Conservation (phyloP, 2,113 vertebrate species). For the Mesocricetus auratus region DNA sequence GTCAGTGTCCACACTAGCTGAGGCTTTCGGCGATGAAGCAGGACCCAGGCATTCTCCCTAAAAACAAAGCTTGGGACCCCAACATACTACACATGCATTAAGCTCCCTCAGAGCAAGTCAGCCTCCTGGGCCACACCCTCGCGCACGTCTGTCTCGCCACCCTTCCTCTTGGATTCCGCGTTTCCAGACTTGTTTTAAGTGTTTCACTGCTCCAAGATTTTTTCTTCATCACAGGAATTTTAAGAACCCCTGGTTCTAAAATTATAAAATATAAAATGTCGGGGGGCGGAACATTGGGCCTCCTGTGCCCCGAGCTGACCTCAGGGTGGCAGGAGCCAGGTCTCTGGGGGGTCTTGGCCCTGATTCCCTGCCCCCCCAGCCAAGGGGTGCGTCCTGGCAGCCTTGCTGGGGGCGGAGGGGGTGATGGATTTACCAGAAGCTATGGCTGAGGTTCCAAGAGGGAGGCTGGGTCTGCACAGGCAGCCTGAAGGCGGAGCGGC, state of each 20-base stretch:
- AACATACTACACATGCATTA: no score
- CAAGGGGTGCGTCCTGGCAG: slow-evolving; percentile 34
- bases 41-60: background rate
- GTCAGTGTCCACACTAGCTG: background rate
- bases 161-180: background rate
- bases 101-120: background rate
- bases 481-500: background rate
- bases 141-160: background rate
- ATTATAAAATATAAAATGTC: slow-evolving; percentile 71
- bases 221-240: slow-evolving; percentile 65
- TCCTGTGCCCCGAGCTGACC: slow-evolving; percentile 68
- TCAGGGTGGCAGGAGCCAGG: slow-evolving; percentile 9
- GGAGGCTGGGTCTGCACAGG: background rate
- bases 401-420: background rate
- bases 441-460: background rate
- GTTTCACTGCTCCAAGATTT: slow-evolving; percentile 69
- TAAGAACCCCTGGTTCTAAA: slow-evolving; percentile 79
- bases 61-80: background rate
- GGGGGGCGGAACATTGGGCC: slow-evolving; percentile 23
- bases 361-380: no score
- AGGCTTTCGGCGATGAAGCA: background rate
- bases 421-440: slow-evolving; percentile 71
- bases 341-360: background rate
- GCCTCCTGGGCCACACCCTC: background rate
- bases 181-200: slow-evolving; percentile 69